phyloP scores from a whole-genome alignment of 2,797 vertebrate species.

The Leuciscus waleckii region DNA sequence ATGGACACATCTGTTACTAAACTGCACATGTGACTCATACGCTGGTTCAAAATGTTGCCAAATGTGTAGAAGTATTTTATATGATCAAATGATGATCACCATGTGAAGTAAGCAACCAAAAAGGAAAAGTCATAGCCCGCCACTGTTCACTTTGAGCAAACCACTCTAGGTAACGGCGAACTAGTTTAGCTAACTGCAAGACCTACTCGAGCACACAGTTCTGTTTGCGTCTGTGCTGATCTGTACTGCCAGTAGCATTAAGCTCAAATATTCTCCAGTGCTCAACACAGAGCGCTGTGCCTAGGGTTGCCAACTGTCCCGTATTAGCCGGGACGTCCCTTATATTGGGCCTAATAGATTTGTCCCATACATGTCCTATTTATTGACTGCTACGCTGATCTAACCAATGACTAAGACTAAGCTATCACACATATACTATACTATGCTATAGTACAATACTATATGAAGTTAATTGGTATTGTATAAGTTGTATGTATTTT shows the following conservation, averaged over 20 bases:
- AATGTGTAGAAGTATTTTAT: not conserved
- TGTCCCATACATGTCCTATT: too few species aligned
- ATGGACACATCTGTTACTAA: not conserved
- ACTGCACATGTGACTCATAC: not conserved
- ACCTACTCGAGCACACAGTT: not conserved
- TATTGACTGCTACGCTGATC: too few species aligned
- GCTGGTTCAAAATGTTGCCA: not conserved
- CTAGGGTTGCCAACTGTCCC: too few species aligned
- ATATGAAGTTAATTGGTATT: too few species aligned
- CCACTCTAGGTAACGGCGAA: not conserved
- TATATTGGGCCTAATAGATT: too few species aligned
- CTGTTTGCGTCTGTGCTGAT: constrained; percentile 15
- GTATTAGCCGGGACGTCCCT: too few species aligned
- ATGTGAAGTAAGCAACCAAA: not conserved
- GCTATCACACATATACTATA: too few species aligned
- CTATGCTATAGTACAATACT: too few species aligned
- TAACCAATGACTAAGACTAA: too few species aligned
- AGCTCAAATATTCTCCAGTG: not conserved
- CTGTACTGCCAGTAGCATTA: not conserved
- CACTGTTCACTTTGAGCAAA: constrained; percentile 23
- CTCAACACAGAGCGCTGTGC: not conserved
- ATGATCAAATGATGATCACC: not conserved
- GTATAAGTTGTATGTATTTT: not conserved
- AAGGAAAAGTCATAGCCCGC: not conserved
- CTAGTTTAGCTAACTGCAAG: not conserved